Base-by-base conservation (phyloP, 2,888 invertebrate genomes). In the Eucriotettix oculatus region DNA sequence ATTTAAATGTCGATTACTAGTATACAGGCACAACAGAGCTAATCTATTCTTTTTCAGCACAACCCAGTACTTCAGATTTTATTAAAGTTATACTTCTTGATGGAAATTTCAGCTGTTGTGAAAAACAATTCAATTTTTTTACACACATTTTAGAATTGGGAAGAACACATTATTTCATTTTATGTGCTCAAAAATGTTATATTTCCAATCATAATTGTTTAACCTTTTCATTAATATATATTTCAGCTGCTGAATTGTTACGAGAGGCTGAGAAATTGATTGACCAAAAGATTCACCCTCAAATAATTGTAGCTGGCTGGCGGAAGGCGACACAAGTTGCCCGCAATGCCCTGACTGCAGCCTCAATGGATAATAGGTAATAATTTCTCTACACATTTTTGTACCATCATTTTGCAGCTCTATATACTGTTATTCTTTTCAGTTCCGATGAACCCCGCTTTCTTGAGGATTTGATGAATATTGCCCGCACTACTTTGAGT, bases 231-330 rank as follows among this genome's bases (percentile, higher is more conserved):
- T 29, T 29, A 5, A 40, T 60, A 62, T 16, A 56, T 61, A 59
- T 78, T 69, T 62, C 71, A 77, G 98, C 98, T 66, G 86, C 96
- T 58, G 98, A 99, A 75, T 75, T 99, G 58, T 77, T 99, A 17
- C 85, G 89, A 68, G 96, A 97, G 77, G 98, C 98, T 16, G 99
- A 99, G 73, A 87, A 88, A 69, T 76, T 99, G 58, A 81, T 99
- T 61, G 87, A 88, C 59, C 90, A 91, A 75, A 95, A 95, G 73
- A 84, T 99, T 65, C 99, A 99, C 73, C 99, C 99, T 1, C 99
- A 99, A 78, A 97, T 91, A 0, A 95, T 99, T 63, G 91, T 99
- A 64, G 79, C 89, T 59, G 99, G 99, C 12, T 99, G 96, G 93
- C 81, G 99, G 63, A 83, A 85, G 67, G 93, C 98, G 16, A 83